Percentiles rank a stretch among this genome's conserved stretches.
phyloP scores from a whole-genome alignment of 2,888 invertebrate genomes.

The Pyrocoelia pectoralis region DNA sequence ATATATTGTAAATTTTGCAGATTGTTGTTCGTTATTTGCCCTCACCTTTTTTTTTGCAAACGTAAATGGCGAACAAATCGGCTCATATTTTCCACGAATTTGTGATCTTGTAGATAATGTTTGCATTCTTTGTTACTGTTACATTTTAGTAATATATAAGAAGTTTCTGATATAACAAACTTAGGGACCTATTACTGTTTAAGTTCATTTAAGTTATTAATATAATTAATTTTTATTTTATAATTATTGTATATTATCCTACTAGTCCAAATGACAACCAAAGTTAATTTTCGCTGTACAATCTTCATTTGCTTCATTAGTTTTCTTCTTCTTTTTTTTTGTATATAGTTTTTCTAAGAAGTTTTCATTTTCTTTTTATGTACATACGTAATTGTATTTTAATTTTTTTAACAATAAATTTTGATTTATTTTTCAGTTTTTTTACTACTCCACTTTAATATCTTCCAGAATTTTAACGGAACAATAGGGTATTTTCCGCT shows the following conservation, averaged over 20 bases:
- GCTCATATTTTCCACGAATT: conserved; percentile 16
- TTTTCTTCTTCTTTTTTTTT: conserved; percentile 8
- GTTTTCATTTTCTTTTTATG: conserved; percentile 21
- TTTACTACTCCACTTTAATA: neutral
- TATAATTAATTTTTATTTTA: conserved; percentile 39
- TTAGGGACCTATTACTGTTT: conserved; percentile 24
- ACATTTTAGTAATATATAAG: conserved; percentile 3
- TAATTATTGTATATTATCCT: too few species aligned
- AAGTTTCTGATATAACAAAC: conserved; percentile 4
- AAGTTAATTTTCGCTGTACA: conserved; percentile 49
- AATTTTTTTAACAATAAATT: conserved; percentile 34
- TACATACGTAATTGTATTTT: conserved; percentile 32
- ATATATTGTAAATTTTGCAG: neutral
- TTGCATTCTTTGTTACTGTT: conserved; percentile 18
- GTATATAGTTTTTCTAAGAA: too few species aligned
- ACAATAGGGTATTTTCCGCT: conserved; percentile 54
- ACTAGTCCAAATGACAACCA: conserved; percentile 61
- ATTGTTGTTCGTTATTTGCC: neutral
- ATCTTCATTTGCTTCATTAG: conserved; percentile 7
- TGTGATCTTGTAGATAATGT: conserved; percentile 22
- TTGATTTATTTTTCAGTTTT: conserved; percentile 19
- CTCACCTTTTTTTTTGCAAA: neutral
- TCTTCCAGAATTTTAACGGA: conserved; percentile 46
- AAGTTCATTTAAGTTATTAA: conserved; percentile 43
- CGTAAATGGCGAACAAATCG: neutral